Evolutionary conservation across 2,888 invertebrate genomes (phyloP), one percentile per base, ranked within the genome.

Genomic region (Scelioninae gen. 1): DNA sequence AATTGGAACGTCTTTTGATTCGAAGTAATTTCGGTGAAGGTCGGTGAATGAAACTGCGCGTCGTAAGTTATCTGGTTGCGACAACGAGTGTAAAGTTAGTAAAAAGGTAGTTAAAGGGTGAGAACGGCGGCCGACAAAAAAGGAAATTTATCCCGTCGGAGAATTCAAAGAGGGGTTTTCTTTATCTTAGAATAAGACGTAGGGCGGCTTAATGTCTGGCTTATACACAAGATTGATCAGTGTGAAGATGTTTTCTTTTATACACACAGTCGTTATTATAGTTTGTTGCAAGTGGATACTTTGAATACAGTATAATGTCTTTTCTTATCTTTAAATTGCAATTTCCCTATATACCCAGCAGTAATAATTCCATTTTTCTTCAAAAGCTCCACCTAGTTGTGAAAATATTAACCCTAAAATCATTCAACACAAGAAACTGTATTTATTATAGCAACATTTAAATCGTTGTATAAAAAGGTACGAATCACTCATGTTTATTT

Each of bases 201-300:
- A 34, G 72, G 82, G 71, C 34, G 82, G 71, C 69, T 72, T 71
- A 81, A 76, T 71, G 82, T 82, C 76, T 76, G 58, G 43, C 53
- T 71, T 43, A 23, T 23, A 23, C 23, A 23, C 23, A 77, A 82
- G 72, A 82, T 77, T 82, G 77, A 82, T 82, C 82, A 66, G 66
- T 23, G 53, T 32, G 40, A 32, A 15, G 76, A 43, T 82, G 66
- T 82, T 82, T 82, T 82, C 76, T 76, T 68, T 71, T 68, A 56
- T 76, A 71, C 38, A 23, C n/a, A 58, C 23, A 23, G 4, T 23
- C 23, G 47, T 63, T 53, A 38, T 68, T 76, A 76, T 63, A 81
- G 55, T 76, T 71, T 72, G 72, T 65, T 23, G 23, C 23, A 23
- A 23, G 23, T 23, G 23, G 4, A 23, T 23, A 4, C 23, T 23